Percentiles rank a stretch among this genome's conserved stretches.
Conservation (phyloP, 2,797 vertebrate genomes). For the Gallirallus australis region DNA sequence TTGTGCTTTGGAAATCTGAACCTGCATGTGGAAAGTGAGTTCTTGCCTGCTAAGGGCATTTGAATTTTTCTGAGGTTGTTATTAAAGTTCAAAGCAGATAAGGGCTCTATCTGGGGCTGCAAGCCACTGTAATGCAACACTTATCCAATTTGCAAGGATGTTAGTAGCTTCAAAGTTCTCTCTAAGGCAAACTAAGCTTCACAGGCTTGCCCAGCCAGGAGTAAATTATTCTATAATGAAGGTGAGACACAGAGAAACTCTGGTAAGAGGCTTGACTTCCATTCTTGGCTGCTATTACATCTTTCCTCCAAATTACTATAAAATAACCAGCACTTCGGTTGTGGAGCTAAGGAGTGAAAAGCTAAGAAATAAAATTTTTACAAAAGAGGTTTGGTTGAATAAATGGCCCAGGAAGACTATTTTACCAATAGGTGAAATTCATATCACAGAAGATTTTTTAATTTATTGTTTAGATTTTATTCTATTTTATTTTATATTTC, state of each 20-base stretch:
- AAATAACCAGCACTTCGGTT: not conserved
- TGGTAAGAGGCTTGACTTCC: not conserved
- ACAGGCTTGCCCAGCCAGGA: not conserved
- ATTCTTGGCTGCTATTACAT: not conserved
- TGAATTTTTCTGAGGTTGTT: slow-evolving; percentile 67
- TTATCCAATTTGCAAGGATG: slow-evolving; percentile 70
- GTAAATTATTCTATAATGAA: slow-evolving; percentile 50
- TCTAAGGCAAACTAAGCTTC: slow-evolving; percentile 41
- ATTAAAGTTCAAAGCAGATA: slow-evolving; percentile 71
- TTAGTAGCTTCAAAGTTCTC: slow-evolving; percentile 53
- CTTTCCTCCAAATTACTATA: not conserved
- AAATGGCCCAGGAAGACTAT: not conserved
- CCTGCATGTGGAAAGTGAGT: slow-evolving; percentile 45
- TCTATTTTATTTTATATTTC: not conserved
- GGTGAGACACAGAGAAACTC: not conserved
- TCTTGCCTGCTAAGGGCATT: slow-evolving; percentile 53
- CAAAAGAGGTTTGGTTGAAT: not conserved
- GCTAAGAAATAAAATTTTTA: not conserved
- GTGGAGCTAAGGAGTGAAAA: not conserved
- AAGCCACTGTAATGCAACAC: slow-evolving; percentile 60
- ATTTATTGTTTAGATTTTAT: not conserved
- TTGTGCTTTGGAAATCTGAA: slow-evolving; percentile 48
- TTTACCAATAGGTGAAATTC: not conserved
- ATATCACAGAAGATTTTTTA: rapidly evolving
- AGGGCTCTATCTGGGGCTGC: slow-evolving; percentile 33